A percentile compares a stretch with the other conserved stretches of the same genome.
Evolutionary conservation across 2,797 vertebrate species (phyloP).

Genomic region (Perodicticus potto): DNA sequence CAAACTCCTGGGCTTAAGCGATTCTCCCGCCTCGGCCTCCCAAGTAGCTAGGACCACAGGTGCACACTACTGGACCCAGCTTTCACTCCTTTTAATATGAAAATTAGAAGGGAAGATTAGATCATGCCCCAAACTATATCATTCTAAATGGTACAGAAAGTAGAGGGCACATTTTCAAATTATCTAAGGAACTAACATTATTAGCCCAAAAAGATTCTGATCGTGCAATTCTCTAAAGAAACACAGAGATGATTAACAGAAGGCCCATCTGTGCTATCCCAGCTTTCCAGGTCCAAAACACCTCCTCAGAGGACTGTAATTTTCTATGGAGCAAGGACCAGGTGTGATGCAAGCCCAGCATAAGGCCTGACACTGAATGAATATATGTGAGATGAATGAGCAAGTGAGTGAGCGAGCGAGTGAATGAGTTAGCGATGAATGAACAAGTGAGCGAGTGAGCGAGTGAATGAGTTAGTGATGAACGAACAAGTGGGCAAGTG

Average conservation of each 20-base stretch:
- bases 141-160: background rate
- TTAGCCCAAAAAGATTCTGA: background rate
- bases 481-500: too few species aligned
- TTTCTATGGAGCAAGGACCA: background rate
- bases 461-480: too few species aligned
- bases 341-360: background rate
- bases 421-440: too few species aligned
- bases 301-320: background rate
- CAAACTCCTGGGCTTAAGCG: background rate
- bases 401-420: too few species aligned
- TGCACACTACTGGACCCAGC: background rate
- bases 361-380: background rate
- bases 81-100: background rate
- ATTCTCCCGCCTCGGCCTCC: background rate
- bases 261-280: background rate
- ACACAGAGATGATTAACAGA: background rate
- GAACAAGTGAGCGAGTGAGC: too few species aligned
- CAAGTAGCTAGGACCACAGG: background rate
- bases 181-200: background rate
- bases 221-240: background rate
- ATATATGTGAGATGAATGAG: background rate
- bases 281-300: background rate
- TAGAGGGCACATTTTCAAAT: background rate
- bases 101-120: background rate
- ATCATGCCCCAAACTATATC: background rate